A percentile compares a stretch with the other conserved stretches of the same genome.
Conservation (phyloP, 2,113 vertebrate genomes). For the Salvelinus namaycush region DNA sequence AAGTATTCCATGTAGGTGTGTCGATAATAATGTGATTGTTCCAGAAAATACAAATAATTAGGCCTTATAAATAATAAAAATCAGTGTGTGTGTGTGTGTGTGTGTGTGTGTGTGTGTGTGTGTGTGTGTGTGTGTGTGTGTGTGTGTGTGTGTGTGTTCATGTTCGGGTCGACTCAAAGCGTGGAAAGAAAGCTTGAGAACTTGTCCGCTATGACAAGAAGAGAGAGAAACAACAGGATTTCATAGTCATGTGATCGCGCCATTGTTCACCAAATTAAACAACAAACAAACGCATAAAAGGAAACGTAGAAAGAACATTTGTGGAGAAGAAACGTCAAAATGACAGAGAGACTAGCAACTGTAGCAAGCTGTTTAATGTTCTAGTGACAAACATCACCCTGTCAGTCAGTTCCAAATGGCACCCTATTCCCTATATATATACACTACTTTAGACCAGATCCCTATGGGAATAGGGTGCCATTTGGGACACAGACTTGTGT, state of each 20-base stretch:
- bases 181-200: slow-evolving; percentile 4
- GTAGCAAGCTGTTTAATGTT: no score
- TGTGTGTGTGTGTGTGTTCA: not conserved
- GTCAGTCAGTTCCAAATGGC: not conserved
- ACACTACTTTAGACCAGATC: no score
- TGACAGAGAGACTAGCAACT: not conserved
- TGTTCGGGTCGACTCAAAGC: not conserved
- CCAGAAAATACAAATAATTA: no score
- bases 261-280: slow-evolving; percentile 44
- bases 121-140: not conserved
- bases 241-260: slow-evolving; percentile 36
- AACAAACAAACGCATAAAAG: slow-evolving; percentile 9
- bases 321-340: not conserved
- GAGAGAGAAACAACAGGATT: slow-evolving; percentile 34
- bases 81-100: not conserved
- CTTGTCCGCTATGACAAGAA: not conserved
- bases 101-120: no score
- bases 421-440: no score
- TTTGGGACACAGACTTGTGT: no score
- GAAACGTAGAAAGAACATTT: slow-evolving; percentile 21
- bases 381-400: not conserved
- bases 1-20: not conserved
- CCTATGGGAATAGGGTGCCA: no score
- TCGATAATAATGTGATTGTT: not conserved
- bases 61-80: no score